Conservation (phyloP, 2,797 vertebrate species). For the Argya squamiceps region DNA sequence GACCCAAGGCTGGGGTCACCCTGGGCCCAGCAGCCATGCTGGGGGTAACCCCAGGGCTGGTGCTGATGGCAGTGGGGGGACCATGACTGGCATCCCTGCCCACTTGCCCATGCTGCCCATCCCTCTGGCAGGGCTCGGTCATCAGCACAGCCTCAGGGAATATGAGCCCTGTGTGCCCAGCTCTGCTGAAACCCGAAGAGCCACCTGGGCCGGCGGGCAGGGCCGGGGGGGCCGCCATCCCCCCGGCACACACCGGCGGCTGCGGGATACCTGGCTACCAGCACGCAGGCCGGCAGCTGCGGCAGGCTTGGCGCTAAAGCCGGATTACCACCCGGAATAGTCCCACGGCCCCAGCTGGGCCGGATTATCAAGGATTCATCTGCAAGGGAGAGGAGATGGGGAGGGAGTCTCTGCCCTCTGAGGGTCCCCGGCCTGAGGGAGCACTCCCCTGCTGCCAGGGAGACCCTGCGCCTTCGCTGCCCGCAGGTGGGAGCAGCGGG, state of each 20-base stretch:
- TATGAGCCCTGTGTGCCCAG: neutral
- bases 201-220: neutral
- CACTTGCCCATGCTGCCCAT: fast-evolving
- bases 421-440: neutral
- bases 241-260: neutral
- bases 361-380: slow-evolving; percentile 25
- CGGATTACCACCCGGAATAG: slow-evolving; percentile 53
- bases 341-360: neutral
- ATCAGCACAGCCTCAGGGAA: neutral
- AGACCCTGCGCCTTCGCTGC: fast-evolving
- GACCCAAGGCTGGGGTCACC: neutral
- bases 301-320: slow-evolving; percentile 35
- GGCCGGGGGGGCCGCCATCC: neutral
- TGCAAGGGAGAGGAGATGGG: neutral
- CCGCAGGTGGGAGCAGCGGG: neutral
- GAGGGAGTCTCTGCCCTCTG: neutral
- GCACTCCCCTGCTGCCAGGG: neutral
- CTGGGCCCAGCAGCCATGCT: neutral
- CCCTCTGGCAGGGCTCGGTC: neutral
- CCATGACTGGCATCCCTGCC: neutral
- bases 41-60: too few relatives aligned
- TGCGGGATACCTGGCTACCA: neutral
- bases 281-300: slow-evolving; percentile 32
- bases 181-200: slow-evolving; percentile 2
- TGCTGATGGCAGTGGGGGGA: neutral